These are phyloP conservation scores for Takifugu ocellatus DNA, from an alignment of 2,797 vertebrate species.

Conservation along the genomic window DNA sequence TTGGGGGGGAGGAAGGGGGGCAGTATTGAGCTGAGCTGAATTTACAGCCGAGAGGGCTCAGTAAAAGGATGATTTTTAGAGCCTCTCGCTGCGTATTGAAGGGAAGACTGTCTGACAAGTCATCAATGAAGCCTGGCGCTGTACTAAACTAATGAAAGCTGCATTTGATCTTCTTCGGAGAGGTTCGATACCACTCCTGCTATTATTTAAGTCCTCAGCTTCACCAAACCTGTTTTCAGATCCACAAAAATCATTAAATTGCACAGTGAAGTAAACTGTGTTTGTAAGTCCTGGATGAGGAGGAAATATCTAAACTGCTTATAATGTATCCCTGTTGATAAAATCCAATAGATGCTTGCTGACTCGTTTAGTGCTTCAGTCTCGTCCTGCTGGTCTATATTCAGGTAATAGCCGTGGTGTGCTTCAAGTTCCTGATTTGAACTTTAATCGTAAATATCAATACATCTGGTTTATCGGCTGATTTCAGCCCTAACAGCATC, in stretches of 20 bases:
- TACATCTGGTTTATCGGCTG: background rate
- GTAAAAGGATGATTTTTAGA: slow-evolving; percentile 80
- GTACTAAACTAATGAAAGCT: slow-evolving; percentile 84
- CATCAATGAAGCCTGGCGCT: slow-evolving; percentile 78
- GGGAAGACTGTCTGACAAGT: slow-evolving; percentile 81
- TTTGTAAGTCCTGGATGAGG: slow-evolving; percentile 71
- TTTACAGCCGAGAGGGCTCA: slow-evolving; percentile 77
- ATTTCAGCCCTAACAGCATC: too few relatives aligned
- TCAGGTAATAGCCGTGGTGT: slow-evolving; percentile 16
- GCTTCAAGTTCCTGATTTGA: slow-evolving; percentile 12
- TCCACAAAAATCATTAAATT: slow-evolving; percentile 75
- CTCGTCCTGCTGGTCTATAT: slow-evolving; percentile 25
- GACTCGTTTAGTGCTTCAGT: slow-evolving; percentile 43
- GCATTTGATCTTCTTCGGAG: slow-evolving; percentile 78
- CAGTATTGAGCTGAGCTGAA: slow-evolving; percentile 75
- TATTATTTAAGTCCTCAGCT: slow-evolving; percentile 81
- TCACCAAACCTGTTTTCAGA: slow-evolving; percentile 77
- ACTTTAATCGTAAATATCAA: slow-evolving; percentile 10
- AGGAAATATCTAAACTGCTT: slow-evolving; percentile 70
- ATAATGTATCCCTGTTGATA: slow-evolving; percentile 71
- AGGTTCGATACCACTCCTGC: slow-evolving; percentile 79
- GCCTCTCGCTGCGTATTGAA: slow-evolving; percentile 78
- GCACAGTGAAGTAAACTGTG: slow-evolving; percentile 76
- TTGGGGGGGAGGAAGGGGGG: slow-evolving; percentile 34
- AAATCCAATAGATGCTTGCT: slow-evolving; percentile 56